Evolutionary conservation across 2,113 vertebrate species (phyloP).

Genomic region (Ciconia boyciana): DNA sequence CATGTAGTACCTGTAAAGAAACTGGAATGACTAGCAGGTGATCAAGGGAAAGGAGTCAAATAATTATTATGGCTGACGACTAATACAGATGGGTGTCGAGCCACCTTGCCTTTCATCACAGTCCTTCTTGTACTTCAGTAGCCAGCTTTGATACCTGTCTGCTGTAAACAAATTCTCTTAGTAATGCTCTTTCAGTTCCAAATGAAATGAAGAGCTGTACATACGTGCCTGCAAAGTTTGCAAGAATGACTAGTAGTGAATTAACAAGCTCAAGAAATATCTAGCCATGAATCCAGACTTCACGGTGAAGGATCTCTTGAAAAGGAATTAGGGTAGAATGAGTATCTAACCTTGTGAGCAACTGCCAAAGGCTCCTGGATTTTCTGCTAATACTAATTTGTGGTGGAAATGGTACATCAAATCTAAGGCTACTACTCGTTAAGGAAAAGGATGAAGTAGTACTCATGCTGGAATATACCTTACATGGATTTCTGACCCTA

Average conservation of each 20-base stretch:
- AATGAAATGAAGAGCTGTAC: not conserved
- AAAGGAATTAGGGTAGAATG: not conserved
- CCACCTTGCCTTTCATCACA: not conserved
- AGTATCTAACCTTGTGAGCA: not conserved
- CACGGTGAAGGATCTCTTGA: not conserved
- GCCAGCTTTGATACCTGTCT: not conserved
- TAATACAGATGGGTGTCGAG: not conserved
- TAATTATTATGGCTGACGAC: not conserved
- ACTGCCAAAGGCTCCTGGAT: not conserved
- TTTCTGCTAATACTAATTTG: not conserved
- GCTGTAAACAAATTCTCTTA: not conserved
- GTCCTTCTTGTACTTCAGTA: not conserved
- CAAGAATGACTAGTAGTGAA: not conserved
- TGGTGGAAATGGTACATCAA: not conserved
- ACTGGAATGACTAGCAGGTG: not conserved
- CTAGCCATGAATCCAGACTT: not conserved
- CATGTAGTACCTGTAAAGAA: not conserved
- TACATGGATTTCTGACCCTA: not conserved
- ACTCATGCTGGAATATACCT: not conserved
- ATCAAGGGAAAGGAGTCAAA: not conserved
- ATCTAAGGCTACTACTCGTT: not conserved
- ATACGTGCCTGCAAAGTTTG: rapidly evolving
- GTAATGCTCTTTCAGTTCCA: not conserved
- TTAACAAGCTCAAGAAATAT: not conserved
- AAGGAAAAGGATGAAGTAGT: not conserved